Evolutionary conservation across 1,140 invertebrate species (phyloP), one percentile per base, ranked within the genome.

Genomic region (Drosophila repleta): DNA sequence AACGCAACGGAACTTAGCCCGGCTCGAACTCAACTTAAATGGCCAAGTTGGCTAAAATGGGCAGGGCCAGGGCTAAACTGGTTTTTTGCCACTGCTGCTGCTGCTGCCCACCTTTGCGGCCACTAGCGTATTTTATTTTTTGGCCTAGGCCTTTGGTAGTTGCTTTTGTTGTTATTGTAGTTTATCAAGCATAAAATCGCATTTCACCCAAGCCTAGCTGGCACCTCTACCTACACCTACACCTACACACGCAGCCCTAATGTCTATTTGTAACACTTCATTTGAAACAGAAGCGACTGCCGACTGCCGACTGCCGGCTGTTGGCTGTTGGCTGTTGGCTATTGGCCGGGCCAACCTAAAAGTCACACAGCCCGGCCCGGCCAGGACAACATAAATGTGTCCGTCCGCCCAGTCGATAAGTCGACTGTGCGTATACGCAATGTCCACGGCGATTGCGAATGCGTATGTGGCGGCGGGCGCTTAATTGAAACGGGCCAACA

Each of bases 121-220:
- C 39, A 45, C 58, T 48, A 48, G 26, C 35, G 29, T 26, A 43
- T 53, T 64, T 66, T 64, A 32, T 21, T 20, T 39, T 45, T 70
- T 61, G 79, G 68, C 82, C 77, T 81, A 80, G 26, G 61, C 52
- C 67, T 55, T 69, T 56, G 61, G 57, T 60, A 76, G 74, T 76
- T 74, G 63, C 57, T 32, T 48, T 63, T 73, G 60, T 78, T 87
- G 69, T 87, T 85, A 69, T 60, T 76, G 82, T 85, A 87, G 77
- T 87, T 85, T 85, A 85, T 85, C 82, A 87, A 85, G 81, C 81
- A 85, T 85, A 87, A 85, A 85, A 85, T 85, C 82, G 82, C 77
- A 85, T 85, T 85, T 85, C 70, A 72, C 66, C 51, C 35, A 64
- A 71, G 66, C 74, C 60, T 49, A 67, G 48, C 56, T 48, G 29